These are phyloP conservation scores for Penaeus vannamei DNA, from an alignment of 1,140 invertebrate genomes.

Conservation along the genomic window DNA sequence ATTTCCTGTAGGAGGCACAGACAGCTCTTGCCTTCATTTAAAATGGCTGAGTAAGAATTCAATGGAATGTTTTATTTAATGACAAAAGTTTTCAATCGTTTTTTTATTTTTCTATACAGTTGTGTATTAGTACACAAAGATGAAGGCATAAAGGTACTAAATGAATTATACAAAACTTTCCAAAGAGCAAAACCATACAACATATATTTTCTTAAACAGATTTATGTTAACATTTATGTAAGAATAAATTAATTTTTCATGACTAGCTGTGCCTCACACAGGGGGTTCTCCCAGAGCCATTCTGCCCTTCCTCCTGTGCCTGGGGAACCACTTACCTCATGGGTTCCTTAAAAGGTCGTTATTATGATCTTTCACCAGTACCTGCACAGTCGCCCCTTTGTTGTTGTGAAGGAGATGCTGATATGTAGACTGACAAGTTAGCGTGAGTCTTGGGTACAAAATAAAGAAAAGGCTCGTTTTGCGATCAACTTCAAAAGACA, in stretches of 20 bases:
- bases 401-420: conserved; percentile 60
- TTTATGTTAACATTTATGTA: neutral
- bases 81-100: no score
- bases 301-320: conserved; percentile 55
- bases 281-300: conserved; percentile 29
- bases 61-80: conserved; percentile 23
- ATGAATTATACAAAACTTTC: no score
- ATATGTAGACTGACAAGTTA: conserved; percentile 51
- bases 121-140: no score
- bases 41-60: neutral
- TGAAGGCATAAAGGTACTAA: no score
- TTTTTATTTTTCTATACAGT: no score
- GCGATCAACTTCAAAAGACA: neutral
- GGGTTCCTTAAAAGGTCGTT: conserved; percentile 57
- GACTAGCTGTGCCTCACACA: neutral
- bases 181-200: no score
- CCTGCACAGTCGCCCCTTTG: conserved; percentile 66
- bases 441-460: conserved; percentile 25
- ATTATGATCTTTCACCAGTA: conserved; percentile 62
- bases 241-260: conserved; percentile 22
- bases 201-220: no score
- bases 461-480: conserved; percentile 42
- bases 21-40: neutral
- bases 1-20: conserved; percentile 16
- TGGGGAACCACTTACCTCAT: conserved; percentile 57